Percentiles rank a stretch among this genome's conserved stretches.
Evolutionary conservation across 2,888 invertebrate species (phyloP).

Genomic region (Cyaniris semiargus): DNA sequence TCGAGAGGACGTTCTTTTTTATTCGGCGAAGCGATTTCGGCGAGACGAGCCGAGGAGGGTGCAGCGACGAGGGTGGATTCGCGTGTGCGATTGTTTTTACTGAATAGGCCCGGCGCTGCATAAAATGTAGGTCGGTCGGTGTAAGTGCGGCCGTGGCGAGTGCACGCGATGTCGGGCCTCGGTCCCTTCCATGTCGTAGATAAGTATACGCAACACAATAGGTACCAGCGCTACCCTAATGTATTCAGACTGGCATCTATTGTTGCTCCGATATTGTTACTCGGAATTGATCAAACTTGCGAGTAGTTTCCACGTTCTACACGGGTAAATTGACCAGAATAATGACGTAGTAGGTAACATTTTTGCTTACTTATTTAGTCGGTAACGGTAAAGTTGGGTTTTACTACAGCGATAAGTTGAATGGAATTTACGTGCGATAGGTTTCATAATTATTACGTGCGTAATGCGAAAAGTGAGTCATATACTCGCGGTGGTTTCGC

Average conservation of each 20-base stretch:
- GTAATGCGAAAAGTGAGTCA: conserved; percentile 66
- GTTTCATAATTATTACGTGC: conserved; percentile 54
- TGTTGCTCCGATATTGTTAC: conserved; percentile 11
- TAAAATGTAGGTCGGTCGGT: conserved; percentile 81
- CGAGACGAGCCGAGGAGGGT: conserved; percentile 45
- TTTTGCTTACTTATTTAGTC: neutral
- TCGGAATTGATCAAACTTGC: neutral
- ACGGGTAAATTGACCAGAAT: neutral
- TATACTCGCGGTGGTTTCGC: conserved; percentile 63
- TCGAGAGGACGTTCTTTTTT: conserved; percentile 55
- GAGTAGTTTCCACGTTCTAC: conserved; percentile 39
- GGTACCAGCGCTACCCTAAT: conserved; percentile 52
- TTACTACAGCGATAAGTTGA: conserved; percentile 42
- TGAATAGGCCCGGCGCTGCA: conserved; percentile 70
- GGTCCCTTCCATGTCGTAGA: conserved; percentile 54
- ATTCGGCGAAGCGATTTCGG: conserved; percentile 46
- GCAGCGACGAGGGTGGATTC: conserved; percentile 56
- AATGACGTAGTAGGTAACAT: neutral
- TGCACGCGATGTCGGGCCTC: conserved; percentile 66
- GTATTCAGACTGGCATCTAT: conserved; percentile 47
- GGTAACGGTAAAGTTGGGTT: conserved; percentile 37
- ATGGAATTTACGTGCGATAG: conserved; percentile 9
- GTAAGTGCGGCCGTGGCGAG: conserved; percentile 62
- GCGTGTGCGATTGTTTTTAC: conserved; percentile 61
- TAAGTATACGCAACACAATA: conserved; percentile 24